Base-by-base conservation (phyloP, 2,888 invertebrate species). In the Dorcus hopei region DNA sequence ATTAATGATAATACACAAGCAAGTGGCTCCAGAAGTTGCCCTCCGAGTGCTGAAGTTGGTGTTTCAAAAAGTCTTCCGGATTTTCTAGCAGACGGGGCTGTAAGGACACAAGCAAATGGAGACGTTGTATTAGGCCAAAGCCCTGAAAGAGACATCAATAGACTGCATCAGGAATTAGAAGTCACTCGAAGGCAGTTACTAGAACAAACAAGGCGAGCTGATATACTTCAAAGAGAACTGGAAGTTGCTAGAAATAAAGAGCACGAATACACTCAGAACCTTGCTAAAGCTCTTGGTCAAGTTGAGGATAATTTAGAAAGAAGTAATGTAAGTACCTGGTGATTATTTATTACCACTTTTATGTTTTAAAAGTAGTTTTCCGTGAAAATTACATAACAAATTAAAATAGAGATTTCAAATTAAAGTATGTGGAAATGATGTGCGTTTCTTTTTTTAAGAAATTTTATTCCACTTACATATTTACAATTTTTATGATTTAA, bases 71-170 rank as follows among this genome's bases (percentile, higher is more conserved):
- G 84, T 65, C 76, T 89, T 61, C 89, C 89, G 2, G 89, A 89
- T 69, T 89, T 89, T 72, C 80, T 89, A 38, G 87, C 87, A 2
- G 89, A 89, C 70, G 88, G 88, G 4, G 87, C 88, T 16, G 85
- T 80, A 68, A 81, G 77, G 64, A 75, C 77, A 53, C 70, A 75
- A 49, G 70, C 70, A 50, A 72, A 71, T 62, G 68, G 70, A 38
- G 71, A 69, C 39, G 43, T 39, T 66, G 65, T 52, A 61, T 63
- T 62, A 7, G 64, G 59, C n/a, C 72, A 71, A 47, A 77, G 72
- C 58, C 74, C 75, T 5, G 74, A 74, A 62, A 67, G 72, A 51
- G 76, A 77, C 57, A 78, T 79, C 63, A 81, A 82, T 65, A 76
- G 83, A 67, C 74, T 86, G 58, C 78, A 83, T 48, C 79, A 82